Conservation (phyloP, 2,888 invertebrate species). For the Dasypogon diadema region DNA sequence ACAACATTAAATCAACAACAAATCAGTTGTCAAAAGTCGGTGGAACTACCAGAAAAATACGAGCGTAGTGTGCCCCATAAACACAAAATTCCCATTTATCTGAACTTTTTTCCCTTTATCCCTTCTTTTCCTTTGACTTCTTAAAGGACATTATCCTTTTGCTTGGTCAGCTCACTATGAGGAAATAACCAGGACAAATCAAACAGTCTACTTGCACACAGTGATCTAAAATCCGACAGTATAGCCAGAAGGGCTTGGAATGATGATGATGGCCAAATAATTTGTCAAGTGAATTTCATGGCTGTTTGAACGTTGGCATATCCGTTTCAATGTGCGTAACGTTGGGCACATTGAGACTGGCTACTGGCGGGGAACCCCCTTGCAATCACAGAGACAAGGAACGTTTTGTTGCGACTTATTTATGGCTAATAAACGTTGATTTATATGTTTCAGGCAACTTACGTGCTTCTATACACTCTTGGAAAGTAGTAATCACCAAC, state of each 20-base stretch:
- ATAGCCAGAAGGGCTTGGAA: background rate
- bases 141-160: slow-evolving; percentile 18
- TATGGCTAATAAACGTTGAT: slow-evolving; percentile 54
- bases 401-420: slow-evolving; percentile 49
- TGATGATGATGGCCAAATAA: slow-evolving; percentile 32
- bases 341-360: background rate
- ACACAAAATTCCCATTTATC: slow-evolving; percentile 36
- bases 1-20: slow-evolving; percentile 28
- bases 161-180: slow-evolving; percentile 38
- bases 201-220: slow-evolving; percentile 1
- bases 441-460: slow-evolving; percentile 52
- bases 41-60: slow-evolving; percentile 8
- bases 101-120: background rate
- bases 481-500: background rate
- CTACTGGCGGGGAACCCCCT: background rate
- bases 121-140: background rate
- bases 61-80: slow-evolving; percentile 15
- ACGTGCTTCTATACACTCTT: background rate
- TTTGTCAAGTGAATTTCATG: slow-evolving; percentile 51
- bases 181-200: slow-evolving; percentile 23
- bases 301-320: slow-evolving; percentile 37
- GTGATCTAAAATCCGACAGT: background rate
- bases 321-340: background rate
- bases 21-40: slow-evolving; percentile 42
- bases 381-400: slow-evolving; percentile 2